phyloP scores from a whole-genome alignment of 2,888 invertebrate genomes.

The Ctenicera cuprea region DNA sequence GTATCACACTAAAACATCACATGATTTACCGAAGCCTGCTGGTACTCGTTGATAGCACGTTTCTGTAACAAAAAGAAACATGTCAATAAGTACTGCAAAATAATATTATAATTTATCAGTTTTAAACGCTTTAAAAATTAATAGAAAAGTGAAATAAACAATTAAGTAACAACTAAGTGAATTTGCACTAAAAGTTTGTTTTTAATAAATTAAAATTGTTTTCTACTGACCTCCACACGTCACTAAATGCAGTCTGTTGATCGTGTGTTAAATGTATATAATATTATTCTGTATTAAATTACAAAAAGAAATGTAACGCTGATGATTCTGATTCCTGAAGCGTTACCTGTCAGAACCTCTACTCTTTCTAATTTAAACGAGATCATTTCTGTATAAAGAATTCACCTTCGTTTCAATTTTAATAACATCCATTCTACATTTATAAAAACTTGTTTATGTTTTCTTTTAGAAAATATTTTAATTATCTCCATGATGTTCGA shows the following conservation, averaged over 20 bases:
- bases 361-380: neutral
- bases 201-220: neutral
- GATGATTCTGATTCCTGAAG: neutral
- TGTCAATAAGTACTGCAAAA: neutral
- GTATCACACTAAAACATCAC: conserved; percentile 25
- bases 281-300: neutral
- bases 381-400: neutral
- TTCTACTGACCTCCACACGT: neutral
- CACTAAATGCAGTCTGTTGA: neutral
- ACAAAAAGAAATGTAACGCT: neutral
- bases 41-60: neutral
- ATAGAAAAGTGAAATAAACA: too few species aligned
- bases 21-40: neutral
- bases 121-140: too few species aligned
- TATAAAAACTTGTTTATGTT: conserved; percentile 1
- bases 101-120: too few species aligned
- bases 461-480: neutral
- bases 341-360: neutral
- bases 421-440: neutral
- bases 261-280: conserved; percentile 2
- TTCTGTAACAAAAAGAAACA: conserved; percentile 17
- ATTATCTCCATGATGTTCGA: neutral
- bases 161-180: too few species aligned
- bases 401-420: neutral
- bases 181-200: neutral